Base-by-base conservation (phyloP, 2,888 invertebrate species). In the Agriopis aurantiaria region DNA sequence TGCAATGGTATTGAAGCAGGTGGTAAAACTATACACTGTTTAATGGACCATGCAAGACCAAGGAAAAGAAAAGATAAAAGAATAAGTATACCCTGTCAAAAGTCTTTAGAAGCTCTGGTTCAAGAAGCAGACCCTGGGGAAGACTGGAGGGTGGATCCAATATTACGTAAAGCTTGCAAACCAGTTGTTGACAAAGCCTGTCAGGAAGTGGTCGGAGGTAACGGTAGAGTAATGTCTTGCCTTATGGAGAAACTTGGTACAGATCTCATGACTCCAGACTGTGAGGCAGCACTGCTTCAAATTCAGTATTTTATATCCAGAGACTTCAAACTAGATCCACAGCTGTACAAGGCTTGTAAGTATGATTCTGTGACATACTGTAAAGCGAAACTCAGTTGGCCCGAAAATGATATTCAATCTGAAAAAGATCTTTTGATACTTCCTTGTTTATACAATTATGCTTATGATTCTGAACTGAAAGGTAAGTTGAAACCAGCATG, bases 301-400 rank as follows among this genome's bases (percentile, higher is more conserved):
- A 98, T 99, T 82, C 99, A 99, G 86, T 99, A 99, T 90, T 99
- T 99, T 90, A 96, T 99, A 73, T 97, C 98, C 0, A 96, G 99
- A 80, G 98, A 99, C 91, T 99, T 98, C 87, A 98, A 97, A 82
- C 92, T 99, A 58, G 99, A 99, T 89, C 97, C 98, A 0, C 97
- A 97, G 78, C 91, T 99, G 55, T 99, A 98, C 85, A 96, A 96
- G 83, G 96, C 97, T 45, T 99, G 99, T 85, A 97, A 96, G 81
- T 96, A 96, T 74, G 99, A 99, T 92, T 99, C 99, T 3, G 95
- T 96, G 5, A 96, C 95, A 66, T 95, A 97, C 48, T 99, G 99
- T 85, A 96, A 97, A 82, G 97, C 97, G 0, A 96, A 96, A 78
- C 95, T 95, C 17, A 96, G 96, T 49, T 98, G 98, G 98, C 95